Conservation (phyloP, 2,797 vertebrate genomes). For the Sciurus vulgaris region DNA sequence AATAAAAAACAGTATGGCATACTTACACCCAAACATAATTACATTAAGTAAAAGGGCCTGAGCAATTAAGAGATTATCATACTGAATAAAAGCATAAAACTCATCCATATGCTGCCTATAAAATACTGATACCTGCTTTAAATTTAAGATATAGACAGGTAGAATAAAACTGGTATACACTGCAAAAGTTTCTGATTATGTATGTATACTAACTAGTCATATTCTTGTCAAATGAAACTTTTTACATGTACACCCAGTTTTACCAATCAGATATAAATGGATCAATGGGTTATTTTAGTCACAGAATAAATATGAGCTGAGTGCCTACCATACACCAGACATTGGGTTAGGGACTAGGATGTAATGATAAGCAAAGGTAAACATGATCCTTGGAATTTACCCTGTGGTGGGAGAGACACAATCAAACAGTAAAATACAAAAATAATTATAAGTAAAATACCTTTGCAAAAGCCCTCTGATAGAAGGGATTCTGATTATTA, state of each 20-base stretch:
- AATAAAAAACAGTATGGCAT: neutral
- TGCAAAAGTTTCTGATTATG: neutral
- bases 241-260: neutral
- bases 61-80: conserved; percentile 14
- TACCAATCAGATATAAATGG: neutral
- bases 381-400: neutral
- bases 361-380: neutral
- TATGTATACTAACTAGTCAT: neutral
- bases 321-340: neutral
- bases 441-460: neutral
- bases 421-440: neutral
- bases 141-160: conserved; percentile 24
- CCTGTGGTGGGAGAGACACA: neutral
- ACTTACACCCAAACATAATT: neutral
- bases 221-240: neutral
- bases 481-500: neutral
- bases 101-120: neutral
- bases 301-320: neutral
- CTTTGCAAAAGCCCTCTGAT: neutral
- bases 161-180: neutral
- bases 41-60: neutral
- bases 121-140: neutral
- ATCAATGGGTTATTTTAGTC: neutral
- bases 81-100: conserved; percentile 22
- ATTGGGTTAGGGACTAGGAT: neutral